Percentiles rank a stretch among this genome's conserved stretches.
Evolutionary conservation across 1,140 invertebrate species (phyloP).

Genomic region (Anastrepha obliqua): DNA sequence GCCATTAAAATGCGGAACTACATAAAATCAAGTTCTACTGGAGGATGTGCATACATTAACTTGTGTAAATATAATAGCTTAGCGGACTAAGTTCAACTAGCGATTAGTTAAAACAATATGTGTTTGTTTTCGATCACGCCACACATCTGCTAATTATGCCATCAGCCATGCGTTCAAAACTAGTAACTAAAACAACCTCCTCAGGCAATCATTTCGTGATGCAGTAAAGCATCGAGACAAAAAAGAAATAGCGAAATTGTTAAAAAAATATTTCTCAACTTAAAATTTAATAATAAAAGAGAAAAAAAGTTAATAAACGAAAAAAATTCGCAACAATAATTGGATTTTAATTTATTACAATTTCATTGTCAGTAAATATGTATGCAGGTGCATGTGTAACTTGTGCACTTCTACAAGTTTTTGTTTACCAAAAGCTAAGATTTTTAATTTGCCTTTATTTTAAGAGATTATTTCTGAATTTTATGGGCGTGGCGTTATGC

Average conservation of each 20-base stretch:
- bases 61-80: not conserved
- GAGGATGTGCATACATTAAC: not conserved
- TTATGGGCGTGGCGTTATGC: constrained; percentile 1
- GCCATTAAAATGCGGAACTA: no score
- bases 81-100: not conserved
- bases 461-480: constrained; percentile 10
- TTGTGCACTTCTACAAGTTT: not conserved
- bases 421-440: not conserved
- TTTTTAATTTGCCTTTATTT: not conserved
- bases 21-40: not conserved
- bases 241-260: not conserved
- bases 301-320: not conserved
- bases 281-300: not conserved
- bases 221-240: no score
- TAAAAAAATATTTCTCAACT: not conserved
- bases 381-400: not conserved
- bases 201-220: no score
- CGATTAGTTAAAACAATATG: not conserved
- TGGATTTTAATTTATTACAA: not conserved
- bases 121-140: not conserved
- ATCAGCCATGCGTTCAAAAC: not conserved
- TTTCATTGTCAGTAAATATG: not conserved
- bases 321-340: not conserved
- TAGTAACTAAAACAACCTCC: not conserved
- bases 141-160: not conserved